Evolutionary conservation across 2,797 vertebrate species (phyloP).

Genomic region (Chelon auratus): DNA sequence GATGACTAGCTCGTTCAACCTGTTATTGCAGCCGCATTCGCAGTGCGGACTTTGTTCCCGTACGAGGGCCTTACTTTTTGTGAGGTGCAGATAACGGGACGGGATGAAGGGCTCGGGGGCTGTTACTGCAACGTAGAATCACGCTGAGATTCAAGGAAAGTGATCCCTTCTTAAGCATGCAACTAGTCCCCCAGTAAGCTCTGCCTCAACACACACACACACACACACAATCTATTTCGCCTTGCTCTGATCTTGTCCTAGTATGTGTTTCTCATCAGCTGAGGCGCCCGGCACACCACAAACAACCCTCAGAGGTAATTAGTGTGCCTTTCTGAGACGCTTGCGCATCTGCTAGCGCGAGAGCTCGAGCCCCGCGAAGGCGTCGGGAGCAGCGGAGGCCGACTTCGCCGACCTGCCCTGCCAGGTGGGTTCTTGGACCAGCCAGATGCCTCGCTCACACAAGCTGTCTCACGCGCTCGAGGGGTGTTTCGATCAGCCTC

Average conservation of each 20-base stretch:
- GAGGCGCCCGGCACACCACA: slow-evolving; percentile 39
- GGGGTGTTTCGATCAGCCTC: slow-evolving; percentile 13
- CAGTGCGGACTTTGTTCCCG: slow-evolving; percentile 34
- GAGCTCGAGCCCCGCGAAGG: background rate
- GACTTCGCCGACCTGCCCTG: slow-evolving; percentile 47
- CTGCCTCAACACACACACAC: slow-evolving; percentile 16
- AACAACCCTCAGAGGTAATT: slow-evolving; percentile 78
- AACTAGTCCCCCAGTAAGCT: slow-evolving; percentile 25
- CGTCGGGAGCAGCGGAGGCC: slow-evolving; percentile 3
- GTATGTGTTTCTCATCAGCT: slow-evolving; percentile 56
- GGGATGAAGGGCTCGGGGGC: slow-evolving; percentile 23
- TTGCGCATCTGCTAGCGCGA: slow-evolving; percentile 67
- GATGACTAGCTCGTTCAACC: slow-evolving; percentile 71
- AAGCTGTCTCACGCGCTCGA: background rate
- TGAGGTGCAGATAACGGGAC: slow-evolving; percentile 22
- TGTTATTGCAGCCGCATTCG: slow-evolving; percentile 64
- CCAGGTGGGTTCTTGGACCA: slow-evolving; percentile 55
- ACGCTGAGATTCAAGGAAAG: background rate
- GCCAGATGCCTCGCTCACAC: slow-evolving; percentile 54
- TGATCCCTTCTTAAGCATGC: slow-evolving; percentile 13
- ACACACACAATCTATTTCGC: slow-evolving; percentile 34
- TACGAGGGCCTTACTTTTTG: slow-evolving; percentile 6
- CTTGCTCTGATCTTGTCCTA: slow-evolving; percentile 72
- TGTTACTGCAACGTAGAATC: slow-evolving; percentile 17
- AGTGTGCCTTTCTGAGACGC: slow-evolving; percentile 58